These are phyloP conservation scores for Xiphophorus maculatus DNA, from an alignment of 2,113 vertebrate species.

Conservation along the genomic window DNA sequence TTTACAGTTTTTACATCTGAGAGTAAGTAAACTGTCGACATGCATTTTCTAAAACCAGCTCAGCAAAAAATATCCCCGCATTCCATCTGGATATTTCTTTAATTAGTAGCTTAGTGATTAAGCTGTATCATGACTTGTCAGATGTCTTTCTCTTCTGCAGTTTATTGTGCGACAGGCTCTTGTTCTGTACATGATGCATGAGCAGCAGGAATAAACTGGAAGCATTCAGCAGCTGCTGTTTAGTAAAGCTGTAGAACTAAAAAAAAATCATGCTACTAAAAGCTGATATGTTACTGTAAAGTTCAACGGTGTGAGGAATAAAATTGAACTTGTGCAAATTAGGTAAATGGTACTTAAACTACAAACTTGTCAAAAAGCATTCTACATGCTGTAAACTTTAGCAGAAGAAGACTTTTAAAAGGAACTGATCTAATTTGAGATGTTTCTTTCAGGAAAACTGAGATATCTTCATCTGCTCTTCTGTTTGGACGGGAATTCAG, in stretches of 20 bases:
- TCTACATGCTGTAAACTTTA: not conserved
- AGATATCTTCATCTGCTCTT: not conserved
- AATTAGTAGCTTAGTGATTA: not conserved
- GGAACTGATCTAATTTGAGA: not conserved
- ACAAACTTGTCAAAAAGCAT: not conserved
- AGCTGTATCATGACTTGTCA: constrained; percentile 9
- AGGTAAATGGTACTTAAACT: not conserved
- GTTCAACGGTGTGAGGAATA: not conserved
- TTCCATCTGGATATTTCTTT: constrained; percentile 45
- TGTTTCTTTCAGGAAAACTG: not conserved
- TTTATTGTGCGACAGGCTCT: no score
- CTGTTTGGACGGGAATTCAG: not conserved
- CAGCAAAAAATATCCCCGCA: constrained; percentile 62
- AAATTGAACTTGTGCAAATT: not conserved
- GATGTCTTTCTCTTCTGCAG: constrained; percentile 27
- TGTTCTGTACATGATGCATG: constrained; percentile 43
- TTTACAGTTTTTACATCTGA: constrained; percentile 72
- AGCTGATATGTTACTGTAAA: not conserved
- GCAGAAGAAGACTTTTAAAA: not conserved
- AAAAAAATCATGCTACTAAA: constrained; percentile 60
- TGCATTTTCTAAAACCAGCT: constrained; percentile 64
- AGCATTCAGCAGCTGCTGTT: constrained; percentile 46
- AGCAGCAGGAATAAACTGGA: constrained; percentile 45
- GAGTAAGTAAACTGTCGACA: constrained; percentile 49
- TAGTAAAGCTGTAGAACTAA: constrained; percentile 27